Base-by-base conservation (phyloP, 2,888 invertebrate species). In the Drosophila vallismaia region DNA sequence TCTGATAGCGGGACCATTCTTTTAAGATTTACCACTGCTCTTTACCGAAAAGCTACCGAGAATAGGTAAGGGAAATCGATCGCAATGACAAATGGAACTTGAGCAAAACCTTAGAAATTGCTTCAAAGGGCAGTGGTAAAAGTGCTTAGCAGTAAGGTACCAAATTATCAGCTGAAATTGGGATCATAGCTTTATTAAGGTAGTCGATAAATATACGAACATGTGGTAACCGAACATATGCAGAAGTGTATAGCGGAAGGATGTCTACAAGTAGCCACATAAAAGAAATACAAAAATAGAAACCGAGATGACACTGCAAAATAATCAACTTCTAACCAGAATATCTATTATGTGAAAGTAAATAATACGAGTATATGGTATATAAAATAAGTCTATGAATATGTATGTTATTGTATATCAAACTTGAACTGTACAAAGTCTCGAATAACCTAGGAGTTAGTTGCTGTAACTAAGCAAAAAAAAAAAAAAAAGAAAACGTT, bases 101-200 rank as follows among this genome's bases (percentile, higher is more conserved):
- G 2, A 19, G 19, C 19, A 29, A 44, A 26, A 12, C 38, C 8
- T 29, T 19, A 45, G 44, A 54, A 19, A 12, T 6, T 2, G 66
- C 36, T 42, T 58, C 63, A 83, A 88, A 88, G 90, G 89, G 92
- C 92, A 92, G 89, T 91, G 92, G 91, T 92, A 91, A 91, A 89
- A 89, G 87, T 79, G 89, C 91, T 92, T 92, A 92, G 91, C 91
- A 90, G 91, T 91, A 91, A 90, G 92, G 92, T 91, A 91, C 92
- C 91, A 92, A 90, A 91, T 90, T 91, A 92, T 92, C 92, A 92
- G 92, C 92, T 92, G 92, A 92, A 91, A 91, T 93, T 92, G 93
- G 94, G 94, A 92, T 93, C 93, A 94, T 93, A 94, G 94, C 94
- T 94, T 94, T 94, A 94, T 94, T 91, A 94, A 93, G 91, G 88